Evolutionary conservation across 2,888 invertebrate species (phyloP).

Genomic region (Lucinisca nassula): DNA sequence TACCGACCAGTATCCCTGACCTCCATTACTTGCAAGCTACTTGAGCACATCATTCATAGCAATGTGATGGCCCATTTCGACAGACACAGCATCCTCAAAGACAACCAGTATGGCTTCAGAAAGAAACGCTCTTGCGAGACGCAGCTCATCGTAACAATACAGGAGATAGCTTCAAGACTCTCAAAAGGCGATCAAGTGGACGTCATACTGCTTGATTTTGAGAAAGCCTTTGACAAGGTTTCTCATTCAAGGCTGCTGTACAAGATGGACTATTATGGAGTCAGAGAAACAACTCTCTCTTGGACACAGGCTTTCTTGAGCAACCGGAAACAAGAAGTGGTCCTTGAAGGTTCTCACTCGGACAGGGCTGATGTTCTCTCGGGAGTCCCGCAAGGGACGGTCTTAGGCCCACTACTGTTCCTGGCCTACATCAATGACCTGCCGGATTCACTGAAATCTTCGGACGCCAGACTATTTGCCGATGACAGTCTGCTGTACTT

Average conservation of each 20-base stretch:
- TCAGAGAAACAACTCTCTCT: constrained; percentile 2
- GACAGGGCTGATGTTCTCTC: constrained; percentile 17
- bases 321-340: constrained; percentile 22
- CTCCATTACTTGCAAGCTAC: constrained; percentile 1
- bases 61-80: not conserved
- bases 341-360: constrained; percentile 3
- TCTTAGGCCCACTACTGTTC: constrained; percentile 41
- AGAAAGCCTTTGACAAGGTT: too few relatives aligned
- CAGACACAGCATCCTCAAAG: not conserved
- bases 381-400: constrained; percentile 35
- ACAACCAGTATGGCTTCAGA: too few relatives aligned
- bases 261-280: constrained; percentile 24
- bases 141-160: constrained; percentile 17
- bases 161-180: constrained; percentile 14
- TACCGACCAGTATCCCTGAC: constrained; percentile 7
- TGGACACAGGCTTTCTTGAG: constrained; percentile 26
- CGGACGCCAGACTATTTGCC: not conserved
- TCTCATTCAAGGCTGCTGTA: not conserved
- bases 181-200: constrained; percentile 4
- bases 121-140: too few relatives aligned
- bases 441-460: constrained; percentile 3
- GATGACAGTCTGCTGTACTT: not conserved
- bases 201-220: constrained; percentile 35
- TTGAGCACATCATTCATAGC: too few relatives aligned
- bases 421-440: constrained; percentile 10